Evolutionary conservation across 2,888 invertebrate genomes (phyloP).

Genomic region (Pemphredon lugubris): DNA sequence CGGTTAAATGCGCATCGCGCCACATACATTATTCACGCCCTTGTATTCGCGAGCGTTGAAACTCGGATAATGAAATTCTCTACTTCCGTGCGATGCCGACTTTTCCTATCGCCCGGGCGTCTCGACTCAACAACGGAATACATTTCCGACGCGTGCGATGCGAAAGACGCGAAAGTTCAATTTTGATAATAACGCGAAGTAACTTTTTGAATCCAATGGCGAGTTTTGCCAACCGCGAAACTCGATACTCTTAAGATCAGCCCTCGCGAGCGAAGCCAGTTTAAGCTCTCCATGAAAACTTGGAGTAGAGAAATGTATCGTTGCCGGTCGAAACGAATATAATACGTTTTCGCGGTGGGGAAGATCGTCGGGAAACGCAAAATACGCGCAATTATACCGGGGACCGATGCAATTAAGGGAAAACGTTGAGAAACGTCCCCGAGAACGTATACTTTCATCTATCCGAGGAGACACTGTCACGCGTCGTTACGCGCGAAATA

Average conservation of each 20-base stretch:
- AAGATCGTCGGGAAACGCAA: too few species aligned
- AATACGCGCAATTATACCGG: background rate
- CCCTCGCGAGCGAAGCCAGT: background rate
- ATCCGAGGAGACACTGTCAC: too few species aligned
- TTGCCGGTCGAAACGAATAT: background rate
- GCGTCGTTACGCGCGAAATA: background rate
- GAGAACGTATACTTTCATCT: too few species aligned
- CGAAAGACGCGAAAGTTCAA: slow-evolving; percentile 41
- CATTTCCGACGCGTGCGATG: slow-evolving; percentile 20
- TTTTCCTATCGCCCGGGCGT: slow-evolving; percentile 37
- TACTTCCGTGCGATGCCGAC: slow-evolving; percentile 38
- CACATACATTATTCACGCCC: slow-evolving; percentile 52
- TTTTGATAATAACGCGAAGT: slow-evolving; percentile 45
- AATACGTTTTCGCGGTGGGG: too few species aligned
- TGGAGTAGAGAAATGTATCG: too few species aligned
- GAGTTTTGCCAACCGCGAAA: background rate
- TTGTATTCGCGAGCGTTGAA: slow-evolving; percentile 49
- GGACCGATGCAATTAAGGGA: background rate
- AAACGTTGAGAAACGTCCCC: too few species aligned
- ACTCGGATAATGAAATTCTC: slow-evolving; percentile 54
- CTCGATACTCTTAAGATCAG: slow-evolving; percentile 6
- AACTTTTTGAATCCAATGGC: slow-evolving; percentile 48
- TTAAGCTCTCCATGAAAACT: too few species aligned
- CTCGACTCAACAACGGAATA: slow-evolving; percentile 34
- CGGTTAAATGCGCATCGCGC: slow-evolving; percentile 36